These are phyloP conservation scores for Neoniphon sammara DNA, from an alignment of 2,797 vertebrate genomes.

Conservation along the genomic window DNA sequence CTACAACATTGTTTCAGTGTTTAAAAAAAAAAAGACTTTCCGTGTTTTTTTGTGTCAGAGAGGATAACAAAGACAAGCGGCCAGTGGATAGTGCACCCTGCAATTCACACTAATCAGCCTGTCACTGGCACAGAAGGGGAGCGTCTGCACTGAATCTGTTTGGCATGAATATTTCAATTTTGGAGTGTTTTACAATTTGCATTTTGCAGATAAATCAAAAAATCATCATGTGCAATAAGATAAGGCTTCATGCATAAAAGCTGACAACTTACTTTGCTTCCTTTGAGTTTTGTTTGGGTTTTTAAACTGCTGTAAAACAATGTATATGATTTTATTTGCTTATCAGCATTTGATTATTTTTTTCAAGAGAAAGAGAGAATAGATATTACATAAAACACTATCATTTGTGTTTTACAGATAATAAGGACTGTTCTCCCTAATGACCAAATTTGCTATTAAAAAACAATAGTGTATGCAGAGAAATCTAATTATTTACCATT, in stretches of 20 bases:
- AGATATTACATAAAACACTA: too few relatives aligned
- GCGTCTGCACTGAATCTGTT: not conserved
- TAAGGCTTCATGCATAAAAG: too few relatives aligned
- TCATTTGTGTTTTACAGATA: too few relatives aligned
- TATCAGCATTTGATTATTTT: too few relatives aligned
- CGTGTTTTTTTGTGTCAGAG: not conserved
- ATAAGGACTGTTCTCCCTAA: too few relatives aligned
- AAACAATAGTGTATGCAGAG: too few relatives aligned
- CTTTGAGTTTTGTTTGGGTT: not conserved
- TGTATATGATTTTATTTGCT: not conserved
- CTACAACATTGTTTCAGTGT: not conserved
- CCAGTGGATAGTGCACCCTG: not conserved
- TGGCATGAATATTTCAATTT: slow-evolving; percentile 3
- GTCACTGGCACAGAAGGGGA: not conserved
- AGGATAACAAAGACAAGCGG: not conserved
- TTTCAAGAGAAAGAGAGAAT: too few relatives aligned
- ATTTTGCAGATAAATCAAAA: not conserved
- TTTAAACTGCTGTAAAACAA: not conserved
- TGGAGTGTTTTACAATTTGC: not conserved
- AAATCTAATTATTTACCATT: too few relatives aligned
- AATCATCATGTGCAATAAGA: not conserved
- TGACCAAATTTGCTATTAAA: too few relatives aligned
- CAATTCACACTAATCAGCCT: not conserved
- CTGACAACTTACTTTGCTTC: not conserved
- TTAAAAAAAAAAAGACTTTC: not conserved